Evolutionary conservation across 2,888 invertebrate genomes (phyloP).

Genomic region (Nezara viridula): DNA sequence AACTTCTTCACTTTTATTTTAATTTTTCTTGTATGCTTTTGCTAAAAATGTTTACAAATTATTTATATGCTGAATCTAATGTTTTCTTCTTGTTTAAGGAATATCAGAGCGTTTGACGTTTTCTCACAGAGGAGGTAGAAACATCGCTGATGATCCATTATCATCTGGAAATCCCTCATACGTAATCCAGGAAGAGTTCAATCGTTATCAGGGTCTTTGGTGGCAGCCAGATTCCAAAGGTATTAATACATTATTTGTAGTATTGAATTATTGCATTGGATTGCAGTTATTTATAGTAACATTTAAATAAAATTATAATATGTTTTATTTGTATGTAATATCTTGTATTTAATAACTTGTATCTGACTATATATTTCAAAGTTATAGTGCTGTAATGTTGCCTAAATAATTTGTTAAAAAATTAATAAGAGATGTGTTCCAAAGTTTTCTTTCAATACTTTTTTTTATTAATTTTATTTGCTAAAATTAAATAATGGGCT

Average conservation of each 20-base stretch:
- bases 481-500: too few relatives aligned
- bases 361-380: too few relatives aligned
- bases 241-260: not conserved
- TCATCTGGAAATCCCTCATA: constrained; percentile 98
- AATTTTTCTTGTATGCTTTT: not conserved
- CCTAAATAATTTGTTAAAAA: too few relatives aligned
- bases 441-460: too few relatives aligned
- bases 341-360: too few relatives aligned
- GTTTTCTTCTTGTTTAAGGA: constrained; percentile 70
- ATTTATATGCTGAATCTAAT: not conserved
- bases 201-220: constrained; percentile 97
- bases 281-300: too few relatives aligned
- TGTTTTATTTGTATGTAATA: not conserved
- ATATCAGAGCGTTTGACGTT: constrained; percentile 80
- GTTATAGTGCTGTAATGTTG: too few relatives aligned
- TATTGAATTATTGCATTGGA: too few relatives aligned
- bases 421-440: too few relatives aligned
- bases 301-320: too few relatives aligned
- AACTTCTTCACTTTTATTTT: not conserved
- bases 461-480: too few relatives aligned
- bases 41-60: not conserved
- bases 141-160: constrained; percentile 84
- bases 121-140: constrained; percentile 78
- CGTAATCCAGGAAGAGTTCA: constrained; percentile 98
- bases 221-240: constrained; percentile 78